Evolutionary conservation across 2,797 vertebrate genomes (phyloP).

Genomic region (Merluccius polli): DNA sequence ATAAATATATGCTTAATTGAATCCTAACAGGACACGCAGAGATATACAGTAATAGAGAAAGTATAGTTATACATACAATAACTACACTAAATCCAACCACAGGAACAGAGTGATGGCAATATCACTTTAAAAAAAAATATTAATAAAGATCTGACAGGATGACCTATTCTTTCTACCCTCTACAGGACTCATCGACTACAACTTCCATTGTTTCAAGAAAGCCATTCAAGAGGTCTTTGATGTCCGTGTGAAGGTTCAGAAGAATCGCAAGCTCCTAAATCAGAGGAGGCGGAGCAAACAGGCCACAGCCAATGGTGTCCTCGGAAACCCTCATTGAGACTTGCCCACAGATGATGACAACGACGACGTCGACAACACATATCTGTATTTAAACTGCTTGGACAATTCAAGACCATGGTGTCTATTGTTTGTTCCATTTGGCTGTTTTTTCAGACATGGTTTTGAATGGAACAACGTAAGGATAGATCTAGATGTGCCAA

Average conservation of each 20-base stretch:
- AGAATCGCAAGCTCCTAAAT: slow-evolving; percentile 83
- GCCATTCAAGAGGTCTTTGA: slow-evolving; percentile 97
- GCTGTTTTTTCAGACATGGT: background rate
- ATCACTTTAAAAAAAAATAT: background rate
- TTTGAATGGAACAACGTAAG: background rate
- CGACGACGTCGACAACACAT: too few relatives aligned
- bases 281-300: slow-evolving; percentile 81
- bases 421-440: background rate
- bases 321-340: slow-evolving; percentile 57
- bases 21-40: background rate
- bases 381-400: background rate
- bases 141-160: background rate
- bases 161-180: background rate
- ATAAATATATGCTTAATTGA: background rate
- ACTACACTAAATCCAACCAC: background rate
- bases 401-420: background rate
- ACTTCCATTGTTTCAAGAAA: slow-evolving; percentile 95
- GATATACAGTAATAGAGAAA: background rate
- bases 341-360: background rate
- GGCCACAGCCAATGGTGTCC: slow-evolving; percentile 75
- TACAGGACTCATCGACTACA: slow-evolving; percentile 93
- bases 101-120: background rate
- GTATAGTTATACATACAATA: background rate
- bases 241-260: slow-evolving; percentile 85
- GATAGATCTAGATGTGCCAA: background rate